These are phyloP conservation scores for Myotis daubentonii DNA, from an alignment of 2,797 vertebrate species.

Conservation along the genomic window DNA sequence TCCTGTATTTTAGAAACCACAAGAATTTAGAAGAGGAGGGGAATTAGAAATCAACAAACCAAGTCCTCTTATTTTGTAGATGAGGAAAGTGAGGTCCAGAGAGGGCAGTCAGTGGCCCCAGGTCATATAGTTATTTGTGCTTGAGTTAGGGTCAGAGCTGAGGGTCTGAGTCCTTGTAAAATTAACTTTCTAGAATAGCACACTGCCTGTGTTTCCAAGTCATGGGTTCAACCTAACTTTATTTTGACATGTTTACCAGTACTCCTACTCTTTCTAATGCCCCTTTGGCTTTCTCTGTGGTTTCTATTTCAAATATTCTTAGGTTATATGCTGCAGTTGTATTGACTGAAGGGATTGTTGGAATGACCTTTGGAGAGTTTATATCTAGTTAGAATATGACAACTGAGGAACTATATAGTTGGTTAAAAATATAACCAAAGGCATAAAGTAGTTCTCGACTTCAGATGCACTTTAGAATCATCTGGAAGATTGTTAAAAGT, in stretches of 20 bases:
- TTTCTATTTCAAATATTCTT: slow-evolving; percentile 24
- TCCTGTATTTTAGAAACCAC: slow-evolving; percentile 17
- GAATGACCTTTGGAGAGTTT: not conserved
- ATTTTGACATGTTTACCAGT: not conserved
- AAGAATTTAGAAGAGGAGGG: not conserved
- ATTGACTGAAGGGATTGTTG: not conserved
- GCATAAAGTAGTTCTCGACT: not conserved
- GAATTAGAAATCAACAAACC: slow-evolving; percentile 9
- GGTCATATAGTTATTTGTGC: not conserved
- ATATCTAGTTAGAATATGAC: not conserved
- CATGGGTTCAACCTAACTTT: not conserved
- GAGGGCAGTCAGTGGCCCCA: not conserved
- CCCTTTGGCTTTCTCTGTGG: not conserved
- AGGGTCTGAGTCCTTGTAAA: not conserved
- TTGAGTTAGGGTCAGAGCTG: not conserved
- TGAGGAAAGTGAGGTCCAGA: slow-evolving; percentile 1
- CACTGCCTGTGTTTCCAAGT: not conserved
- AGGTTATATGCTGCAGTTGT: not conserved
- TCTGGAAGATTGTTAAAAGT: not conserved
- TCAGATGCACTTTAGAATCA: not conserved
- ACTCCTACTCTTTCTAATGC: not conserved
- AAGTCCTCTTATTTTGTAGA: not conserved
- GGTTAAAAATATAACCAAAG: not conserved
- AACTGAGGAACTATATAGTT: slow-evolving; percentile 13
- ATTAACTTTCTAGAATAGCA: slow-evolving; percentile 3